phyloP scores from a whole-genome alignment of 2,888 invertebrate genomes.

The Melinopterus prodromus region DNA sequence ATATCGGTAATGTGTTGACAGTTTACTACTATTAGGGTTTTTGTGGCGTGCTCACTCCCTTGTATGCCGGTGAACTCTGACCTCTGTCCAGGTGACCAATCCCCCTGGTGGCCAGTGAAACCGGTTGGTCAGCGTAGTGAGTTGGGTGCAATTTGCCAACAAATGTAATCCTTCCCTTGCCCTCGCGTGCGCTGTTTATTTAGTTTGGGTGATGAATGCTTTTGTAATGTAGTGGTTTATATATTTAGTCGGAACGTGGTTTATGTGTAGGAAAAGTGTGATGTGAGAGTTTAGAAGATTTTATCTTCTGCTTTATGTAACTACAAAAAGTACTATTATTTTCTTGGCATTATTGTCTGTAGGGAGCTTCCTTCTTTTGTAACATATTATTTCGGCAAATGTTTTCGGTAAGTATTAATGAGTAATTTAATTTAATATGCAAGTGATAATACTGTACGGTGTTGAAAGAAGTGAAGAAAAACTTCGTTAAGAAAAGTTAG shows the following conservation, averaged over 20 bases:
- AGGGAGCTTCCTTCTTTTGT: no score
- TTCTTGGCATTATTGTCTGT: no score
- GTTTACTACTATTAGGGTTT: constrained; percentile 60
- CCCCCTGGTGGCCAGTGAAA: constrained; percentile 49
- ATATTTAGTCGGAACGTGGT: background rate
- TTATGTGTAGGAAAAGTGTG: background rate
- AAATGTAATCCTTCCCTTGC: constrained; percentile 47
- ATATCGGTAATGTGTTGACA: constrained; percentile 63
- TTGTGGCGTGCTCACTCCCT: constrained; percentile 62
- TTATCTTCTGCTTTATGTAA: no score
- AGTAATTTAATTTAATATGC: no score
- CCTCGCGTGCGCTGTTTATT: constrained; percentile 6
- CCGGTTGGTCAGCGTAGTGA: constrained; percentile 51
- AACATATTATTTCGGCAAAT: no score
- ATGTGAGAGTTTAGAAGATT: background rate
- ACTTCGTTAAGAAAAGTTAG: no score
- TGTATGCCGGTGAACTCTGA: constrained; percentile 54
- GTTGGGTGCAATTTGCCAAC: constrained; percentile 56
- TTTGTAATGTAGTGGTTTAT: constrained; percentile 7
- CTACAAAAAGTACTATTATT: no score
- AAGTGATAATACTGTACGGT: no score
- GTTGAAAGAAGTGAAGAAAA: no score
- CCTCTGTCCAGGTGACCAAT: constrained; percentile 52
- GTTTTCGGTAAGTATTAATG: no score
- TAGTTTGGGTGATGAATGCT: constrained; percentile 22